Percentiles rank a stretch among this genome's conserved stretches.
These are phyloP conservation scores for Cebus imitator DNA, from an alignment of 2,113 vertebrate genomes.

Conservation along the genomic window DNA sequence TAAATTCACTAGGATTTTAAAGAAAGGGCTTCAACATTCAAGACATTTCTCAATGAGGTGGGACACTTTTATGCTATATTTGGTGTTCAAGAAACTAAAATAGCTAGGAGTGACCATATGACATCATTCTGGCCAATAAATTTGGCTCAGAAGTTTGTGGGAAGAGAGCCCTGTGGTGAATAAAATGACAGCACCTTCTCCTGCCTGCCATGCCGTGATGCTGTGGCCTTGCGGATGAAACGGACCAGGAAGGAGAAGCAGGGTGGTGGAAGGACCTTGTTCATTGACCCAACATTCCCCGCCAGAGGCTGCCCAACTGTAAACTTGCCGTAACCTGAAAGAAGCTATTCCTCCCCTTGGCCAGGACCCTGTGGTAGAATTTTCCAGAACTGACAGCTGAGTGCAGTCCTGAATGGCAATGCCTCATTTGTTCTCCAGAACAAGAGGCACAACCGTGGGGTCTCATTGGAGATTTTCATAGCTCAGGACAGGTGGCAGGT, in stretches of 20 bases:
- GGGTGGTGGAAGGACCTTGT: fast-evolving
- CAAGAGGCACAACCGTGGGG: fast-evolving
- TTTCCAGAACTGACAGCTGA: fast-evolving
- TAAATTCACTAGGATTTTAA: background rate
- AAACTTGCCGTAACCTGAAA: fast-evolving
- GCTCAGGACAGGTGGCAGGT: background rate
- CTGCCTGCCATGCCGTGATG: background rate
- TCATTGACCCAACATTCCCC: fast-evolving
- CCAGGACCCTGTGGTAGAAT: fast-evolving
- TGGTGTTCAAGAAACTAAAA: background rate
- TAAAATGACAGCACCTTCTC: background rate
- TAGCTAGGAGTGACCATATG: fast-evolving
- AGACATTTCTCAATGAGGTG: background rate
- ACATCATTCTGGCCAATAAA: background rate
- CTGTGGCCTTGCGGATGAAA: fast-evolving
- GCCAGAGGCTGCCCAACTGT: background rate
- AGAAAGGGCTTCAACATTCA: background rate
- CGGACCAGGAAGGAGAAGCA: no score
- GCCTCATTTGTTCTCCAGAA: background rate
- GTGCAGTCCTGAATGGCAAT: fast-evolving
- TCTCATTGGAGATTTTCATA: fast-evolving
- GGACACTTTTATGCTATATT: background rate
- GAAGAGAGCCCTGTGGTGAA: no score
- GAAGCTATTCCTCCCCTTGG: fast-evolving
- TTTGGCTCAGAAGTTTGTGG: background rate